phyloP scores from a whole-genome alignment of 2,113 vertebrate species.

The Spea bombifrons region DNA sequence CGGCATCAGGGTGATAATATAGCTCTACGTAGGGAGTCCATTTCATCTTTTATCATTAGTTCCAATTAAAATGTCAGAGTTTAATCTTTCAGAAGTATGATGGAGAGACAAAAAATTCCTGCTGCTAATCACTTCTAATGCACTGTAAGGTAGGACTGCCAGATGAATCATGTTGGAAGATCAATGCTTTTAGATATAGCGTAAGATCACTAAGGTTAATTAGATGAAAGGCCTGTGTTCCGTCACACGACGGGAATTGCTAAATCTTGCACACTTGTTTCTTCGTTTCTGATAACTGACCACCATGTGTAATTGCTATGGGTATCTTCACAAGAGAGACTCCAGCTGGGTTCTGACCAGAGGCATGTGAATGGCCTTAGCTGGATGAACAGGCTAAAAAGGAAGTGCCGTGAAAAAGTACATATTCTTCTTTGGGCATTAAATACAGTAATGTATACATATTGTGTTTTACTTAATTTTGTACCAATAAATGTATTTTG shows the following conservation, averaged over 20 bases:
- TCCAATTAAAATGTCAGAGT: slow-evolving; percentile 27
- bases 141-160: slow-evolving; percentile 1
- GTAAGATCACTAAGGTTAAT: slow-evolving; percentile 2
- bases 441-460: not conserved
- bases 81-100: not conserved
- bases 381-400: too few species aligned
- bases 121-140: slow-evolving; percentile 21
- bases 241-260: slow-evolving; percentile 10
- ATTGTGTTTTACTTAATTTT: not conserved
- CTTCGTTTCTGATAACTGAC: not conserved
- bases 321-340: not conserved
- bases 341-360: too few species aligned
- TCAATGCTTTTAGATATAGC: slow-evolving; percentile 14
- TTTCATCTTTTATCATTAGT: slow-evolving; percentile 20
- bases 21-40: slow-evolving; percentile 10
- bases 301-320: not conserved
- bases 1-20: not conserved
- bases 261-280: not conserved
- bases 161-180: slow-evolving; percentile 21
- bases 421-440: too few species aligned
- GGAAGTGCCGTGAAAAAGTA: too few species aligned
- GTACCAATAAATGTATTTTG: too few species aligned
- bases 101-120: slow-evolving; percentile 2
- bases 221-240: not conserved
- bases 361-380: too few species aligned